A percentile compares a stretch with the other conserved stretches of the same genome.
Conservation (phyloP, 2,797 vertebrate species). For the Notolabrus celidotus region DNA sequence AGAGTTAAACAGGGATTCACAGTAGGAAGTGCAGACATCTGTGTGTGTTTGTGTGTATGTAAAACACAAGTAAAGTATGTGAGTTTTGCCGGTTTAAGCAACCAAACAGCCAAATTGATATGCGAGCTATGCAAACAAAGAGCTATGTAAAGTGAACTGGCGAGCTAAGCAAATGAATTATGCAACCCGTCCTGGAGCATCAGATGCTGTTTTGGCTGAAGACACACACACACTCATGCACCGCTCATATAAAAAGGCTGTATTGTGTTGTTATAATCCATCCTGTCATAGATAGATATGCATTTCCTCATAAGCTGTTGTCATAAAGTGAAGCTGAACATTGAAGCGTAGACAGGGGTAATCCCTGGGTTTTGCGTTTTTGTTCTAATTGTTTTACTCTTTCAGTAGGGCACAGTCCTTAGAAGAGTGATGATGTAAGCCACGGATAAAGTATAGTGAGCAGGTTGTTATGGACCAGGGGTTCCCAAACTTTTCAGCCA, state of each 20-base stretch:
- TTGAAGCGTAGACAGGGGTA: too few species aligned
- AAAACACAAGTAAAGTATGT: constrained; percentile 47
- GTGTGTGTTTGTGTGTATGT: constrained; percentile 21
- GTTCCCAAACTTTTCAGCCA: too few species aligned
- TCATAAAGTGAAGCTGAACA: background rate
- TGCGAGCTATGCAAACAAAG: constrained; percentile 75
- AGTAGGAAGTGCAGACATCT: background rate
- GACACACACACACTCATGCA: background rate
- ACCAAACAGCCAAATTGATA: constrained; percentile 69
- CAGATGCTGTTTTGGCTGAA: constrained; percentile 35
- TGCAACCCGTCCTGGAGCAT: constrained; percentile 62
- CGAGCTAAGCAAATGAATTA: constrained; percentile 78
- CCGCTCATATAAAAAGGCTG: background rate
- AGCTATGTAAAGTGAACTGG: constrained; percentile 73
- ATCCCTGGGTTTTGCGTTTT: background rate
- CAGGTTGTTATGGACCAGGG: too few species aligned
- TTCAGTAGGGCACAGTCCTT: background rate
- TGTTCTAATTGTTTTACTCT: background rate
- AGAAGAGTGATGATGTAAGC: background rate
- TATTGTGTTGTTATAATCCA: background rate
- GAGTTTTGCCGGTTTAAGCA: constrained; percentile 61
- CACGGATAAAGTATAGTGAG: too few species aligned
- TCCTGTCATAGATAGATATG: background rate
- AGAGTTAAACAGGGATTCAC: constrained; percentile 2
- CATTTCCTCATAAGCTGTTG: background rate